phyloP scores from a whole-genome alignment of 2,113 vertebrate species.

The Triplophysa rosa region DNA sequence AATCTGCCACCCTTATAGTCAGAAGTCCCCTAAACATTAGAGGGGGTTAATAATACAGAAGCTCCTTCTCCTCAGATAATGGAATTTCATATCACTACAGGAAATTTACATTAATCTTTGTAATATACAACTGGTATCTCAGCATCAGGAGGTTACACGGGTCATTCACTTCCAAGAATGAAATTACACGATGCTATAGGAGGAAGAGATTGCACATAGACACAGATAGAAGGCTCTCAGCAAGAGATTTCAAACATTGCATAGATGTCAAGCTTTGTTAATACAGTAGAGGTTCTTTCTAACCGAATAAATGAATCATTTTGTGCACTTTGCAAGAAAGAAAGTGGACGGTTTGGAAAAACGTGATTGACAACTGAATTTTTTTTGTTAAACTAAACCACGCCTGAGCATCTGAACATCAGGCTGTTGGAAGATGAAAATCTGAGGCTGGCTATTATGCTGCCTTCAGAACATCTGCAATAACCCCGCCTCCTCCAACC shows the following conservation, averaged over 20 bases:
- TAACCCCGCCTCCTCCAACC: conserved; percentile 1
- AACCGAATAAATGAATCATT: not conserved
- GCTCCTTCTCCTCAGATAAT: conserved; percentile 19
- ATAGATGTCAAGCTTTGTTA: not conserved
- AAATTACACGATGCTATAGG: not conserved
- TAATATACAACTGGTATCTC: not conserved
- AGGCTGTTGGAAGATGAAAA: not conserved
- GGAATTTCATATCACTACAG: not conserved
- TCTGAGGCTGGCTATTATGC: conserved; percentile 27
- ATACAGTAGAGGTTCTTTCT: not conserved
- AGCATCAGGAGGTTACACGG: not conserved
- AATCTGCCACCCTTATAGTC: not conserved
- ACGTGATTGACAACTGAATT: accelerated
- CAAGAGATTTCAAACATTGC: not conserved
- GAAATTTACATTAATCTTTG: conserved; percentile 18
- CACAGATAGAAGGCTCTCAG: too few species aligned
- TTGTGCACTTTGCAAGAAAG: too few species aligned
- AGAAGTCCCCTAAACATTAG: not conserved
- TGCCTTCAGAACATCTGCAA: conserved; percentile 20
- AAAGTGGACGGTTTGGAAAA: too few species aligned
- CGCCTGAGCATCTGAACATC: conserved; percentile 31
- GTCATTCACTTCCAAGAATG: not conserved
- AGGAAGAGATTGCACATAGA: not conserved
- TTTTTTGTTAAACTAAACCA: not conserved
- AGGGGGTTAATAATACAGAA: not conserved